Base-by-base conservation (phyloP, 2,113 vertebrate species). In the Campylomormyrus numenius region DNA sequence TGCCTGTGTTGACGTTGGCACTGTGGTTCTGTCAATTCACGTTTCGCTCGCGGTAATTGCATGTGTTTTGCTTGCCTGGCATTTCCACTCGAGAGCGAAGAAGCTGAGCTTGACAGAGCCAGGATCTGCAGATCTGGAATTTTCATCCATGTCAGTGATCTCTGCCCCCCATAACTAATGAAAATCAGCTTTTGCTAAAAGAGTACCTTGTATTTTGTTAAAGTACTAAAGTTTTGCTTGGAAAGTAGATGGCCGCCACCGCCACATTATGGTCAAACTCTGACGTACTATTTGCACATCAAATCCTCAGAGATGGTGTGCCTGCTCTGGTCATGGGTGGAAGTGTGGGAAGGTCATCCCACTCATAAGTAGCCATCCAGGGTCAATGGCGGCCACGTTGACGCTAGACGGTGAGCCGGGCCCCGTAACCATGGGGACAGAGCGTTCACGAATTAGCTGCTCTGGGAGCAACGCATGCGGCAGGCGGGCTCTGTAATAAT, bases 401-500 rank as follows among this genome's bases (percentile, higher is more conserved):
- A 45, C 50, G 39, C 70, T 31, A 88, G 66, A 49, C 35, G 27
- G 42, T 42, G 66, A 24, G 35, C 52, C 35, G 35, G n/a, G 48
- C 27, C 89, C 24, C n/a, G 89, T 90, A 70, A 77, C 89, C 87
- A 91, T 88, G 91, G 87, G 77, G 89, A 91, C 9, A 11, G 70
- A 50, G 66, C 15, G 35, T n/a, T 27, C 11, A 27, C 31, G 89
- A 85, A 48, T 27, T 87, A 31, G 17, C 80, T 49, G 6, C 46
- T 10, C 46, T 21, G 50, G 42, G 19, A 49, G 56, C 21, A 31
- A 35, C 3, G 53, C 42, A 35, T 3, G 15, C 17, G 15, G 53
- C 19, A 11, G 58, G 89, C 35, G 27, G 9, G 27, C n/a, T 27
- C 48, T 45, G 19, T 39, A 70, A 90, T 90, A 52, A 85, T 87